phyloP scores from a whole-genome alignment of 2,888 invertebrate genomes.

The Lithophane socia region DNA sequence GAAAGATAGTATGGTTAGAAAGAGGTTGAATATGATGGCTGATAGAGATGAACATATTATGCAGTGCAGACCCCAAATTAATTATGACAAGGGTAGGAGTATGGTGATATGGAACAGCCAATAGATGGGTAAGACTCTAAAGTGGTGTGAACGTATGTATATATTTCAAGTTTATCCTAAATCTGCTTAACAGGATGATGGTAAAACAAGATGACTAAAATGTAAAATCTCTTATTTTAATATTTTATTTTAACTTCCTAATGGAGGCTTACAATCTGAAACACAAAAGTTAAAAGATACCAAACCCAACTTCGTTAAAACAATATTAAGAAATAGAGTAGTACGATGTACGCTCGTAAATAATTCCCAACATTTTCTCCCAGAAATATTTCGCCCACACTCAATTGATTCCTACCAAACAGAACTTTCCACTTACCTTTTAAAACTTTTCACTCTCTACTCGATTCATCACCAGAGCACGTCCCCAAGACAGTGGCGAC shows the following conservation, averaged over 20 bases:
- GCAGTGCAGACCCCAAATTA: background rate
- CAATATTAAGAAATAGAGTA: constrained; percentile 24
- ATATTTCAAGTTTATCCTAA: too few relatives aligned
- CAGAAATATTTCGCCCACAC: constrained; percentile 47
- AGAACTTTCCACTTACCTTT: constrained; percentile 53
- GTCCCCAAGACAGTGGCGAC: constrained; percentile 49
- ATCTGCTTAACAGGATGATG: too few relatives aligned
- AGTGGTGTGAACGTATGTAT: background rate
- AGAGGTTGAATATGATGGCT: background rate
- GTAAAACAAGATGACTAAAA: background rate
- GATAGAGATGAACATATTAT: background rate
- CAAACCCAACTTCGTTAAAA: constrained; percentile 13
- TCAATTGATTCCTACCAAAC: constrained; percentile 45
- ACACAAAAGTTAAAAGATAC: background rate
- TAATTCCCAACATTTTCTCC: constrained; percentile 37
- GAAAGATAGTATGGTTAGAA: background rate
- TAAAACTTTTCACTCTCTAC: constrained; percentile 51
- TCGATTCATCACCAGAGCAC: constrained; percentile 58
- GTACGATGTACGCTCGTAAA: constrained; percentile 20
- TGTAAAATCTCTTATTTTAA: too few relatives aligned
- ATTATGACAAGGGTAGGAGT: background rate
- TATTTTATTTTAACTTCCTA: background rate
- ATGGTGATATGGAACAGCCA: background rate
- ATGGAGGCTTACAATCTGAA: background rate
- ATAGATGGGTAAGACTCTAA: background rate